Evolutionary conservation across 1,140 invertebrate genomes (phyloP).

Genomic region (Vanessa tameamea): DNA sequence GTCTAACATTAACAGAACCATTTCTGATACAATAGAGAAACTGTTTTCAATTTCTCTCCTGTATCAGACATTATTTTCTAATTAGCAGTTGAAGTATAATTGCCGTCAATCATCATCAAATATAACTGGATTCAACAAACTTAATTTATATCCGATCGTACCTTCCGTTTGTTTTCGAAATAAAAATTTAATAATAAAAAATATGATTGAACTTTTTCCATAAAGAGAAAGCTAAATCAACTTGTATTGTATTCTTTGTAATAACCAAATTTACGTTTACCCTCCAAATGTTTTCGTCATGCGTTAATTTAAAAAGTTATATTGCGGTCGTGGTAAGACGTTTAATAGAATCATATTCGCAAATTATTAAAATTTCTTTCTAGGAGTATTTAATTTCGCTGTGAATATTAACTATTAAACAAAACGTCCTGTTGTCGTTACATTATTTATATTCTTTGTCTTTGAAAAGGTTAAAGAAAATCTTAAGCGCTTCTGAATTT

Average conservation of each 20-base stretch:
- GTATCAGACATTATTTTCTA: too few relatives aligned
- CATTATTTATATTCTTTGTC: not conserved
- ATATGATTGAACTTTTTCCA: conserved; percentile 25
- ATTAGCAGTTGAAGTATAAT: too few relatives aligned
- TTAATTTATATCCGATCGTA: too few relatives aligned
- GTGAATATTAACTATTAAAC: conserved; percentile 5
- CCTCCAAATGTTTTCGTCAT: conserved; percentile 54
- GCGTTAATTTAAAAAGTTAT: conserved; percentile 73
- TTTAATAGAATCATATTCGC: conserved; percentile 41
- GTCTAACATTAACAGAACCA: too few relatives aligned
- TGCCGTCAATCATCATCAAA: too few relatives aligned
- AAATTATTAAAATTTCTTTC: conserved; percentile 38
- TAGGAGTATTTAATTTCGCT: conserved; percentile 26
- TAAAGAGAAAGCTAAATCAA: conserved; percentile 32
- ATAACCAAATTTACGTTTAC: conserved; percentile 46
- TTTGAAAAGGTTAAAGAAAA: not conserved
- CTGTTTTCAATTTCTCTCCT: too few relatives aligned
- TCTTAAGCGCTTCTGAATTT: conserved; percentile 2
- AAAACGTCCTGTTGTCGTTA: not conserved
- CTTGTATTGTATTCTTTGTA: conserved; percentile 41
- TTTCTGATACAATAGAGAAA: too few relatives aligned
- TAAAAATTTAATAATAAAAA: too few relatives aligned
- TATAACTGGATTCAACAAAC: too few relatives aligned
- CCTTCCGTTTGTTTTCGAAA: too few relatives aligned
- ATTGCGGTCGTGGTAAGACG: conserved; percentile 52